Base-by-base conservation (phyloP, 1,140 invertebrate genomes). In the Calephelis nemesis region DNA sequence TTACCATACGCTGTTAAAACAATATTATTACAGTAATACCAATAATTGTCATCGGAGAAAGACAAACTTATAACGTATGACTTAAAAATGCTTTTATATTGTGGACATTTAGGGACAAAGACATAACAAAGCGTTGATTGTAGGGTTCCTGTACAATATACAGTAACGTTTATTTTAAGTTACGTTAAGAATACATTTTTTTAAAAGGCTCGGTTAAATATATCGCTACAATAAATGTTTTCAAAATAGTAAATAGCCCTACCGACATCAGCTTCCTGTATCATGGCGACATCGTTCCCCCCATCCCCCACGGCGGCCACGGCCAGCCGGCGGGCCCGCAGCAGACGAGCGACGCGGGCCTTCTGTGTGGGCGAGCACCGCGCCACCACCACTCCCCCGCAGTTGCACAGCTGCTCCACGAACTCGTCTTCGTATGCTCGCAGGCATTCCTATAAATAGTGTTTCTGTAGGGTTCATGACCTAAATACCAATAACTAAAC, bases 341-440 rank as follows among this genome's bases (percentile, higher is more conserved):
- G 96, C 47, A 99, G 89, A 11, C 93, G 92, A 50, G 99, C 99
- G 63, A 99, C 98, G 82, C 97, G 96, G 5, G 99, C 98, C 93
- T 99, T 99, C 92, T 99, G 99, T 2, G 99, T 99, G 0, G 99
- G 99, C 11, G 98, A 99, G 93, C 99, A 99, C 64, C 99, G 94
- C 77, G 98, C 98, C 68, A 98, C 98, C 9, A 99, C 98, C 50
- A 99, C 98, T 3, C 98, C 97, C 0, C 98, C 97, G 77, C 97
- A 98, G 7, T 95, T 94, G 72, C 97, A 98, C 3, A 98, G 97
- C 47, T 99, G 90, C 83, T 98, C 97, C 84, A 99, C 96, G 87
- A 99, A 98, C 92, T 99, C 98, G 74, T 96, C 95, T 76, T 99
- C 96, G 91, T 99, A 99, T 85, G 96, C 98, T 79, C 97, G 96